phyloP scores from a whole-genome alignment of 2,888 invertebrate genomes.

The Drosophila merina region DNA sequence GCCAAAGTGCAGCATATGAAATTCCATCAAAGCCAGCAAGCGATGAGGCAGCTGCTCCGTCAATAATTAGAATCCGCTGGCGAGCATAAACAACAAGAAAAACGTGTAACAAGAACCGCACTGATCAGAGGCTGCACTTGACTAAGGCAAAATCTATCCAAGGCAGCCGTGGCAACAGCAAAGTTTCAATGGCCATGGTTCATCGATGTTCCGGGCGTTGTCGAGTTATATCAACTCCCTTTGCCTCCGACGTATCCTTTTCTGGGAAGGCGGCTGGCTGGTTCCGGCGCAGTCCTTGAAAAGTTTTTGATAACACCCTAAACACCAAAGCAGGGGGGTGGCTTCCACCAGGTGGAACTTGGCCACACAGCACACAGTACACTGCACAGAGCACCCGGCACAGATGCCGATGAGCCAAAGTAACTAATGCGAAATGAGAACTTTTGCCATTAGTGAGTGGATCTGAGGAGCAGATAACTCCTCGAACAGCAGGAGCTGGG shows the following conservation, averaged over 20 bases:
- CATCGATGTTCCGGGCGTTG: conserved; percentile 47
- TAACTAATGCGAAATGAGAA: conserved; percentile 70
- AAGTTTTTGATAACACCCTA: conserved; percentile 60
- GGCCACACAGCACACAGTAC: conserved; percentile 12
- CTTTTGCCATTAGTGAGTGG: conserved; percentile 68
- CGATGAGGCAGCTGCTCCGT: conserved; percentile 51
- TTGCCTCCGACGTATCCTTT: conserved; percentile 42
- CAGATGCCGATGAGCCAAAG: conserved; percentile 42
- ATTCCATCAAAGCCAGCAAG: conserved; percentile 68
- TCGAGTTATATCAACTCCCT: conserved; percentile 65
- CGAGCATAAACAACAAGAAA: conserved; percentile 39
- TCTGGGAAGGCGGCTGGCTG: conserved; percentile 13
- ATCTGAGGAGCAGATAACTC: conserved; percentile 34
- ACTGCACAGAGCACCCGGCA: background rate
- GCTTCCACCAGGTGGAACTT: conserved; percentile 11
- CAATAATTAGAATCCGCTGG: conserved; percentile 74
- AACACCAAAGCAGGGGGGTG: conserved; percentile 17
- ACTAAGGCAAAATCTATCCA: conserved; percentile 57
- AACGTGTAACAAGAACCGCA: conserved; percentile 36
- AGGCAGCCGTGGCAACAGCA: conserved; percentile 24
- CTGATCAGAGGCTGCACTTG: conserved; percentile 56
- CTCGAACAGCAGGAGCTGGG: conserved; percentile 7
- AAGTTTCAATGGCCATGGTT: conserved; percentile 61
- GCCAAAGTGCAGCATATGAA: conserved; percentile 63
- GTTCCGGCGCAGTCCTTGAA: conserved; percentile 73